Evolutionary conservation across 2,113 vertebrate genomes (phyloP), one percentile per base, ranked within the genome.

Genomic region (Cochlearius cochlearius): DNA sequence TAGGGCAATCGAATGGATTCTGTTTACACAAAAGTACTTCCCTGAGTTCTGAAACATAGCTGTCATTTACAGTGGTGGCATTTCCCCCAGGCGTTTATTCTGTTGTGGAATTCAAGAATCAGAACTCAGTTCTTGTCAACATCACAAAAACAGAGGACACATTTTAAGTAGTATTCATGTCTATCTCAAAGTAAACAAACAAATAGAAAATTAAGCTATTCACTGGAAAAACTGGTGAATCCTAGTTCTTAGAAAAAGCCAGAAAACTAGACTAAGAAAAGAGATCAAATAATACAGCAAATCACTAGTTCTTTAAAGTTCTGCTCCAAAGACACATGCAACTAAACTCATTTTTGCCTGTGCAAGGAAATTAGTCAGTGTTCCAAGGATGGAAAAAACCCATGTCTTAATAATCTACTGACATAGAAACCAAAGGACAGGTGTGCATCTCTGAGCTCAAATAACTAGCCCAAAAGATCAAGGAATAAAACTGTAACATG

Each of bases 361-460:
- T 85, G 58, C 76, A 95, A 82, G 50, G 32, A 91, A 92, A 87
- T 64, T 68, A 89, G 2, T 68, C 36, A 38, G 62, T 55, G 39
- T 73, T 86, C 27, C 88, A 95, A 78, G n/a, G 23, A 89, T 12
- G 17, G 55, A 74, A 91, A 91, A 88, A 22, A 0, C 0, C 3
- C 50, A 26, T 7, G 16, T 74, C 83, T 94, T 91, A 93, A 96
- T 91, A 74, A 95, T 27, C 20, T 75, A 86, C 79, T 81, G 39
- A 94, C 94, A 96, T 2, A 81, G 56, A 94, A 97, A 94, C 81
- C 74, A 91, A 95, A 96, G 82, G 90, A 94, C 88, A 96, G 95
- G 83, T 89, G 86, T 88, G 88, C 75, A 94, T 72, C 52, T 79
- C 62, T 62, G 68, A 95, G 73, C 45, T 88, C 69, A 92, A 84